Conservation (phyloP, 2,113 vertebrate genomes). For the Pelodiscus sinensis region DNA sequence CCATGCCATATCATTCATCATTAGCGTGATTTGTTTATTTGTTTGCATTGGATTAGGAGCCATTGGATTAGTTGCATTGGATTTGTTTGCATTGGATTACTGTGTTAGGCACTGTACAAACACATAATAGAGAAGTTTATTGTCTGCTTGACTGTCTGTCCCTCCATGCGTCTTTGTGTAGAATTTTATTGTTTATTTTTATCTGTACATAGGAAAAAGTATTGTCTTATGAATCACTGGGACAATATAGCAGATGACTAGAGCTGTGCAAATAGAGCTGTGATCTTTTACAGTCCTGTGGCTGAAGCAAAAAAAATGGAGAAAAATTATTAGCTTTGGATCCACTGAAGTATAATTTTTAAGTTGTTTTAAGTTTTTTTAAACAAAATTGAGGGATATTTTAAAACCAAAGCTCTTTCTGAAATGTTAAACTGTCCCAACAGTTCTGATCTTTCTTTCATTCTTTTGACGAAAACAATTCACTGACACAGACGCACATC, state of each 20-base stretch:
- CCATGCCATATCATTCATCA: background rate
- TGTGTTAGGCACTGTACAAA: fast-evolving
- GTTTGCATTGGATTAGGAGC: background rate
- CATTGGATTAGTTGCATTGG: no score
- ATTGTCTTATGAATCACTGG: background rate
- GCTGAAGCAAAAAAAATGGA: background rate
- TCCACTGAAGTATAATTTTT: background rate
- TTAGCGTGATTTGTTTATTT: background rate
- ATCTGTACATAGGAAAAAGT: background rate
- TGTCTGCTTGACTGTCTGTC: fast-evolving
- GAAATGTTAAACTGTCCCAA: background rate
- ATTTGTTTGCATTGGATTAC: background rate
- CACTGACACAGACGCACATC: background rate
- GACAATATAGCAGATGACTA: background rate
- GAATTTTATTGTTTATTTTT: background rate
- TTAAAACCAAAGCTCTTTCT: background rate
- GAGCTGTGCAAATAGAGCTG: background rate
- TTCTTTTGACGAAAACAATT: background rate
- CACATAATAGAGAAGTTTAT: background rate
- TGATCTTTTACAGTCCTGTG: background rate
- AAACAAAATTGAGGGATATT: background rate
- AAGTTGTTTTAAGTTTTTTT: background rate
- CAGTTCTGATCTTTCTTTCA: background rate
- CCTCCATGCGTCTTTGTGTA: fast-evolving
- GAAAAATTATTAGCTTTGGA: background rate